phyloP scores from a whole-genome alignment of 2,888 invertebrate genomes.

The Habroteleia sp. region DNA sequence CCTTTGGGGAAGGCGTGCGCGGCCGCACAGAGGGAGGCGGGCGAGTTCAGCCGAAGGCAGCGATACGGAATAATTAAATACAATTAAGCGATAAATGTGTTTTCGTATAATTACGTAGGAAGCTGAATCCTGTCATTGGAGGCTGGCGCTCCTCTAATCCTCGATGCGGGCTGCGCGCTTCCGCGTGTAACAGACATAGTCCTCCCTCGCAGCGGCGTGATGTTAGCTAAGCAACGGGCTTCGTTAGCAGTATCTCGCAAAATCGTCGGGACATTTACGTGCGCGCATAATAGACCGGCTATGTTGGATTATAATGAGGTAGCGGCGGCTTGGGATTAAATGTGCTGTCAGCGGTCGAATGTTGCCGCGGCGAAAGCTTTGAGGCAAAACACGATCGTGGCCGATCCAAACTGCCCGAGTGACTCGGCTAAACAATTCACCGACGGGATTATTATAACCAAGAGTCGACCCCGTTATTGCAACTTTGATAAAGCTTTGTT shows the following conservation, averaged over 20 bases:
- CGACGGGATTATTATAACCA: slow-evolving; percentile 70
- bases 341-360: slow-evolving; percentile 59
- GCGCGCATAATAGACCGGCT: slow-evolving; percentile 68
- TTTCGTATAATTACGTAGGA: slow-evolving; percentile 61
- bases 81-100: slow-evolving; percentile 62
- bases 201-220: slow-evolving; percentile 27
- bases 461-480: slow-evolving; percentile 62
- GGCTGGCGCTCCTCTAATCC: slow-evolving; percentile 45
- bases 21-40: slow-evolving; percentile 11
- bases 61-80: slow-evolving; percentile 61
- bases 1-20: slow-evolving; percentile 4
- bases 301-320: slow-evolving; percentile 70
- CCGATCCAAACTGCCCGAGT: slow-evolving; percentile 56
- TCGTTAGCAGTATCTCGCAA: slow-evolving; percentile 62
- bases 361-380: slow-evolving; percentile 51
- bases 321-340: slow-evolving; percentile 71
- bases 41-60: slow-evolving; percentile 45
- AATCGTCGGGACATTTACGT: slow-evolving; percentile 69
- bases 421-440: slow-evolving; percentile 68
- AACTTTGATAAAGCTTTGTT: slow-evolving; percentile 63
- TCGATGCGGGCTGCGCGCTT: slow-evolving; percentile 47
- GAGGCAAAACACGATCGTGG: slow-evolving; percentile 62
- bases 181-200: slow-evolving; percentile 56
- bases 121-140: slow-evolving; percentile 55
- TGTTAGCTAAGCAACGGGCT: slow-evolving; percentile 56